These are phyloP conservation scores for Esox niger DNA, from an alignment of 2,113 vertebrate genomes.

Conservation along the genomic window DNA sequence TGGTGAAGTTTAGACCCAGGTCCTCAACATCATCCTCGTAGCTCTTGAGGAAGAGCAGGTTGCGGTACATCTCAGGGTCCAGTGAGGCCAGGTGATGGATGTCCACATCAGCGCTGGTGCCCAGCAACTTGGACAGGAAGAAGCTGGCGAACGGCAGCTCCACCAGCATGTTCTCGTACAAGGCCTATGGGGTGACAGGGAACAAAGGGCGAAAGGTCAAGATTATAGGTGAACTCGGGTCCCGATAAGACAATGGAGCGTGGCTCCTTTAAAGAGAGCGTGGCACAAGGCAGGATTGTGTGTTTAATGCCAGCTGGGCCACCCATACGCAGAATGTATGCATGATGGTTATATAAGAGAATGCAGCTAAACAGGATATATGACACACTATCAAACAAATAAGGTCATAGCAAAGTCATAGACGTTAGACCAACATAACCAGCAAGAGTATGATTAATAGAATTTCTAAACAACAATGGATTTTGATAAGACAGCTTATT, in stretches of 20 bases:
- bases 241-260: not conserved
- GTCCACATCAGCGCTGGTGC: slow-evolving; percentile 95
- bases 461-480: not conserved
- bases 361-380: no score
- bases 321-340: no score
- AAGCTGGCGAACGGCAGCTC: slow-evolving; percentile 97
- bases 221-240: not conserved
- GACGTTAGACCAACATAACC: no score
- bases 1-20: slow-evolving; percentile 95
- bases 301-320: no score
- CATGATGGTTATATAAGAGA: no score
- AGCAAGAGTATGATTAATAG: not conserved
- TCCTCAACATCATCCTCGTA: slow-evolving; percentile 96
- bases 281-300: no score
- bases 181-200: slow-evolving; percentile 73
- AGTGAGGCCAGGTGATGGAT: slow-evolving; percentile 96
- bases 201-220: not conserved
- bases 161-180: slow-evolving; percentile 98
- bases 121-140: slow-evolving; percentile 96
- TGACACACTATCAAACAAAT: no score
- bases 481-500: not conserved
- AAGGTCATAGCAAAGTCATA: no score
- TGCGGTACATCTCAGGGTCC: slow-evolving; percentile 96
- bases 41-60: slow-evolving; percentile 97
- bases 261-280: no score